Evolutionary conservation across 2,888 invertebrate species (phyloP), one percentile per base, ranked within the genome.

Genomic region (Nomada lathburiana): DNA sequence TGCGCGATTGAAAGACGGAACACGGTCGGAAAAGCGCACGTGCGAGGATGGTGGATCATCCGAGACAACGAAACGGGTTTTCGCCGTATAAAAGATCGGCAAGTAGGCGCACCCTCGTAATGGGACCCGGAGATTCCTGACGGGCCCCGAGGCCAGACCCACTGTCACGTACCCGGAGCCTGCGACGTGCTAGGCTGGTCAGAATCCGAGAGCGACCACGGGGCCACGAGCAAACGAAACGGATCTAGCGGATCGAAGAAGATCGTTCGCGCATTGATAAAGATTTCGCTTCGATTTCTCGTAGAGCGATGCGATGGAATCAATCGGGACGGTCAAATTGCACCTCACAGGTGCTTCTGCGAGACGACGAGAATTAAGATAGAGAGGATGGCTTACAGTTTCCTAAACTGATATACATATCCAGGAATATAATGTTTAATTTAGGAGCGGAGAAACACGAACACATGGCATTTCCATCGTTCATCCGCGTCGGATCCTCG

Each of bases 71-170:
- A 84, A 90, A 89, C 85, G 85, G 85, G 91, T 90, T 87, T 84
- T 88, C 82, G 88, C 84, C 83, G 83, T 87, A 88, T 87, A 90
- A 91, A 80, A 91, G 89, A 90, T 91, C 84, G 60, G 57, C 79
- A 84, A 84, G 86, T 81, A 87, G 89, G 90, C 89, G 90, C 90
- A 89, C 89, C 91, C 89, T 89, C 86, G 85, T 90, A 91, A 90
- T 91, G 88, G 89, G 86, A 80, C 89, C 84, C 82, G 83, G 83
- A 89, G 90, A 91, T 91, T 91, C 90, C 89, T 88, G 89, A 86
- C 90, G 80, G 86, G 90, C 89, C 89, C 84, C 82, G 89, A 86
- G 85, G 90, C 88, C 89, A 81, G 88, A 86, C 88, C 88, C 88
- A 87, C 86, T 85, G 84, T 87, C 89, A 88, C 89, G 89, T 90